phyloP scores from a whole-genome alignment of 2,797 vertebrate species.

The Scarus forsteni region DNA sequence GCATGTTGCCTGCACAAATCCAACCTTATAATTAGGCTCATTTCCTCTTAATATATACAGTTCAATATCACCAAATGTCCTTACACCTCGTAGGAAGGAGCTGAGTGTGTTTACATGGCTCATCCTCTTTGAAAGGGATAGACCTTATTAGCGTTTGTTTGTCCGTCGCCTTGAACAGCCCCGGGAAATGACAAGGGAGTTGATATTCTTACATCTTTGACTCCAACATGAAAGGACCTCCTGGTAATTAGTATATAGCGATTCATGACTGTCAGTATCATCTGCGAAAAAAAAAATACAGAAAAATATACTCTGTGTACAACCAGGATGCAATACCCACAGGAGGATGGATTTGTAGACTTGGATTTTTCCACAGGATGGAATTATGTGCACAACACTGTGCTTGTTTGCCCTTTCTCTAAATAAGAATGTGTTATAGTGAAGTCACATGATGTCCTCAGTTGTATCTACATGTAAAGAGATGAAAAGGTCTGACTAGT shows the following conservation, averaged over 20 bases:
- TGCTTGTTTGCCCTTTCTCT: slow-evolving; percentile 63
- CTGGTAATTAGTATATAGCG: slow-evolving; percentile 83
- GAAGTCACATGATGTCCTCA: slow-evolving; percentile 21
- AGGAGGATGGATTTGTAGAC: slow-evolving; percentile 65
- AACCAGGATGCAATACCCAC: slow-evolving; percentile 47
- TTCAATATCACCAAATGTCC: slow-evolving; percentile 52
- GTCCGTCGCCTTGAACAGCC: slow-evolving; percentile 82
- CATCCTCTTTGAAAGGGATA: slow-evolving; percentile 80
- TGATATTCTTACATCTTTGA: slow-evolving; percentile 83
- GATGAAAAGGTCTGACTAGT: slow-evolving; percentile 15
- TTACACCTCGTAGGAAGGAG: slow-evolving; percentile 58
- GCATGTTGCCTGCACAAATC: slow-evolving; percentile 23
- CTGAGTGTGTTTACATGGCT: slow-evolving; percentile 73
- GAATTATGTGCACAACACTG: slow-evolving; percentile 48
- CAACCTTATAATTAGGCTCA: slow-evolving; percentile 55
- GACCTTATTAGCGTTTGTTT: slow-evolving; percentile 86
- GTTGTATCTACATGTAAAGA: slow-evolving; percentile 6
- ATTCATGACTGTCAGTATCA: slow-evolving; percentile 84
- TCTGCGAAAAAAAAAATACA: slow-evolving; percentile 77
- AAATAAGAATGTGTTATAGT: slow-evolving; percentile 35
- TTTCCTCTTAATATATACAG: slow-evolving; percentile 57
- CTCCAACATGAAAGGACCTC: slow-evolving; percentile 83
- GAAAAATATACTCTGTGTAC: slow-evolving; percentile 62
- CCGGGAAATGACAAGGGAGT: slow-evolving; percentile 85
- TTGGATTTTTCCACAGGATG: slow-evolving; percentile 44